These are phyloP conservation scores for Cryptocephalus primarius DNA, from an alignment of 2,888 invertebrate species.

Conservation along the genomic window DNA sequence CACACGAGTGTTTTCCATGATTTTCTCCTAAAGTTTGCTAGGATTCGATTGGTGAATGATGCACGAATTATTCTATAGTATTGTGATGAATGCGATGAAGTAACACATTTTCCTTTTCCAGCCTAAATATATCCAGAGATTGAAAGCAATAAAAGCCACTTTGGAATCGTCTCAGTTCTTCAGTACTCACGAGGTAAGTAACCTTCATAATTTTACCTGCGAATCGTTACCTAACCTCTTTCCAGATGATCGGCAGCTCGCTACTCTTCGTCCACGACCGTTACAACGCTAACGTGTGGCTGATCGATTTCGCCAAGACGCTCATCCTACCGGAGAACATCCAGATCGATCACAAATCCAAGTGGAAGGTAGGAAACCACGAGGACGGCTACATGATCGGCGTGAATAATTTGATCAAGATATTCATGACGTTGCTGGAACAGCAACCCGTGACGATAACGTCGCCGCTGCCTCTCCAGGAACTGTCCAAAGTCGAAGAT, in stretches of 20 bases:
- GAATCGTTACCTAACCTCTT: slow-evolving; percentile 5
- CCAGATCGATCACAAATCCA: slow-evolving; percentile 65
- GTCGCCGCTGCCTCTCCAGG: slow-evolving; percentile 28
- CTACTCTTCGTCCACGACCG: slow-evolving; percentile 90
- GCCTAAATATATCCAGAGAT: slow-evolving; percentile 73
- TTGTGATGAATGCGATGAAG: not conserved
- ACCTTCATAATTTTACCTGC: not conserved
- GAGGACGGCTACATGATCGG: slow-evolving; percentile 94
- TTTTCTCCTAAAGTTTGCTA: no score
- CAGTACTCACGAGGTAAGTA: slow-evolving; percentile 66
- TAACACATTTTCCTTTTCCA: slow-evolving; percentile 37
- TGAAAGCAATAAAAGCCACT: slow-evolving; percentile 74
- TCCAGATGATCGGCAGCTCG: slow-evolving; percentile 82
- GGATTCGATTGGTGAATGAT: no score
- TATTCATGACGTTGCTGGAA: slow-evolving; percentile 58
- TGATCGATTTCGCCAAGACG: slow-evolving; percentile 97
- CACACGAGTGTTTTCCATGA: no score
- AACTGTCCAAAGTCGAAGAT: slow-evolving; percentile 20
- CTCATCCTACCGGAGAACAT: slow-evolving; percentile 65
- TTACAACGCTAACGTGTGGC: slow-evolving; percentile 81
- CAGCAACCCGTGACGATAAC: slow-evolving; percentile 31
- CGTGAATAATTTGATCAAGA: slow-evolving; percentile 77
- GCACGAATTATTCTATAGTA: no score
- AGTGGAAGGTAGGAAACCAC: slow-evolving; percentile 91
- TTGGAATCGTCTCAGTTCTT: slow-evolving; percentile 84